Evolutionary conservation across 1,140 invertebrate genomes (phyloP).

Genomic region (Musca vetustissima): DNA sequence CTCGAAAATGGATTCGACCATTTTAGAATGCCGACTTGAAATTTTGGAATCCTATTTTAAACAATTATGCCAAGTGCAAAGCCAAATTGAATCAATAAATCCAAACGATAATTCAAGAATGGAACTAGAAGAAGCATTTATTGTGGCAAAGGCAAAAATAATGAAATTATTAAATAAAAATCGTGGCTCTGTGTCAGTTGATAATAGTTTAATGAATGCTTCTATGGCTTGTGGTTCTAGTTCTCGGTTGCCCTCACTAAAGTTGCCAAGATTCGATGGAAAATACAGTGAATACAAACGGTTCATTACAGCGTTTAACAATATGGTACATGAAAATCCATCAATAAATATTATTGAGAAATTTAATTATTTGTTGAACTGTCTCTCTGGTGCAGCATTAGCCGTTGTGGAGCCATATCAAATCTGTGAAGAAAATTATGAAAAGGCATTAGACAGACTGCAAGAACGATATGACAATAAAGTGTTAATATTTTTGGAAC

Average conservation of each 20-base stretch:
- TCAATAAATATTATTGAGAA: slow-evolving; percentile 3
- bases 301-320: slow-evolving; percentile 4
- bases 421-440: slow-evolving; percentile 7
- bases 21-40: too few species aligned
- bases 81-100: neutral
- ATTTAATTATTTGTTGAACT: slow-evolving; percentile 20
- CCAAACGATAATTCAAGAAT: neutral
- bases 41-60: neutral
- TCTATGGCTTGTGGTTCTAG: neutral
- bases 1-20: too few species aligned
- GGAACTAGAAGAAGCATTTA: neutral
- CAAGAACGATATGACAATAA: slow-evolving; percentile 15
- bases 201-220: neutral
- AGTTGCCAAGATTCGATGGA: slow-evolving; percentile 13
- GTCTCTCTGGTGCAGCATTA: slow-evolving; percentile 6
- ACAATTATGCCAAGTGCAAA: neutral
- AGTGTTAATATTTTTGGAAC: too few species aligned
- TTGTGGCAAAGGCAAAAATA: neutral
- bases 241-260: slow-evolving; percentile 1
- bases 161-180: neutral
- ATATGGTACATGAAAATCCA: neutral
- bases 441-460: slow-evolving; percentile 4
- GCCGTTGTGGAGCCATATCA: slow-evolving; percentile 11
- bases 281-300: slow-evolving; percentile 3
- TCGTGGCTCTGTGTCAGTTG: neutral